These are phyloP conservation scores for Anas platyrhynchos DNA, from an alignment of 2,113 vertebrate species.

Conservation along the genomic window DNA sequence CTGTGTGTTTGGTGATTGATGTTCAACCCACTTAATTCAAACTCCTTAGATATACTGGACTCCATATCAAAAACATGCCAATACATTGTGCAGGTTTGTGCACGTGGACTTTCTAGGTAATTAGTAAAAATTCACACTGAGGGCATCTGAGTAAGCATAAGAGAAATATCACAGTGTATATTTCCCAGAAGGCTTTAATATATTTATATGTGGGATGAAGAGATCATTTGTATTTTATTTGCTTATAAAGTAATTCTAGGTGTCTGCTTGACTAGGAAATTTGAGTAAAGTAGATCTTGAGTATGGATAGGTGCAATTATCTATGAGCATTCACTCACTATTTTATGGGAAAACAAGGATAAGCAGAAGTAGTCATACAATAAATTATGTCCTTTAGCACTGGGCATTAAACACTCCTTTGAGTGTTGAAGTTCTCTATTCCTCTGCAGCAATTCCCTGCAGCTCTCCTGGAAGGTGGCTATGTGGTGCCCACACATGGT, in stretches of 20 bases:
- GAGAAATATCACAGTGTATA: not conserved
- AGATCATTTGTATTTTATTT: slow-evolving; percentile 5
- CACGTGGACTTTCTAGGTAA: not conserved
- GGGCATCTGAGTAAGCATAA: not conserved
- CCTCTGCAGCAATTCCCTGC: not conserved
- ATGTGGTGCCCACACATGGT: not conserved
- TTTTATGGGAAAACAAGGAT: not conserved
- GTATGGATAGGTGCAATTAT: not conserved
- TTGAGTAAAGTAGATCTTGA: not conserved
- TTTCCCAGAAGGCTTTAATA: not conserved
- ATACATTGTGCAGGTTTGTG: not conserved
- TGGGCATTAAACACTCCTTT: not conserved
- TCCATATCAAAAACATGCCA: not conserved
- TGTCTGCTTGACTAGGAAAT: not conserved
- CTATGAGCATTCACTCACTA: not conserved
- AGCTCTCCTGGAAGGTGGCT: not conserved
- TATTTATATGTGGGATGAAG: not conserved
- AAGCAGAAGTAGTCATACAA: not conserved
- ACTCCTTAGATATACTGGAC: fast-evolving
- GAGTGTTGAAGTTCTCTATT: not conserved
- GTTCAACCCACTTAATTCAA: not conserved
- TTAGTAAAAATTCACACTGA: not conserved
- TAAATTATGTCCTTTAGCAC: not conserved
- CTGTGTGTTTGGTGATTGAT: not conserved
- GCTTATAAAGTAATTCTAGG: not conserved